Evolutionary conservation across 2,113 vertebrate genomes (phyloP).

Genomic region (Cepphus grylle): DNA sequence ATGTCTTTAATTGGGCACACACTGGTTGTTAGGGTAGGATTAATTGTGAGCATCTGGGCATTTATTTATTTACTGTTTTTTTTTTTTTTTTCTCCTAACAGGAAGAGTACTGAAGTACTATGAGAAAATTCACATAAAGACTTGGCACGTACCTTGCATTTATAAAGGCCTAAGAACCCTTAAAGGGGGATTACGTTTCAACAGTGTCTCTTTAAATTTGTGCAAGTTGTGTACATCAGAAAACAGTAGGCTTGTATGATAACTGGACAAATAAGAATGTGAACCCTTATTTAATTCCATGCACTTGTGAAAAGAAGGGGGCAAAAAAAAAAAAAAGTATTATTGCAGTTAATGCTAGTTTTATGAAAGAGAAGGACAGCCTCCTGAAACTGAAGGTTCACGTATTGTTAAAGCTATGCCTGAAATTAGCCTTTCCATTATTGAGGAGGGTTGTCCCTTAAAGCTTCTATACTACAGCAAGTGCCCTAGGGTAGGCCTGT

Average conservation of each 20-base stretch:
- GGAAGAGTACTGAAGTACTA: background rate
- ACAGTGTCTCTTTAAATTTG: background rate
- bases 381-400: constrained; percentile 1
- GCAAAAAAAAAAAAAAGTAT: background rate
- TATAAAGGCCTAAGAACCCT: background rate
- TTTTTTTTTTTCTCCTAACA: background rate
- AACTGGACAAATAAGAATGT: background rate
- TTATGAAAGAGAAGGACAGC: background rate
- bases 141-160: background rate
- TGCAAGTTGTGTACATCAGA: background rate
- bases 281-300: background rate
- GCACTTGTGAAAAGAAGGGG: background rate
- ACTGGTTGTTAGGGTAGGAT: background rate
- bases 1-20: constrained; percentile 7
- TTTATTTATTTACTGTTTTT: constrained; percentile 36
- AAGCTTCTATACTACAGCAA: background rate
- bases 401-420: constrained; percentile 15
- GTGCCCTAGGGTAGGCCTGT: background rate
- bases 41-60: constrained; percentile 21
- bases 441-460: constrained; percentile 2
- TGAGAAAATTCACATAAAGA: constrained; percentile 37
- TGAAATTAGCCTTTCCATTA: background rate
- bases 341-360: background rate
- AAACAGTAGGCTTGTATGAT: background rate
- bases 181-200: background rate